phyloP scores from a whole-genome alignment of 2,113 vertebrate species.

The Antigone vipio region DNA sequence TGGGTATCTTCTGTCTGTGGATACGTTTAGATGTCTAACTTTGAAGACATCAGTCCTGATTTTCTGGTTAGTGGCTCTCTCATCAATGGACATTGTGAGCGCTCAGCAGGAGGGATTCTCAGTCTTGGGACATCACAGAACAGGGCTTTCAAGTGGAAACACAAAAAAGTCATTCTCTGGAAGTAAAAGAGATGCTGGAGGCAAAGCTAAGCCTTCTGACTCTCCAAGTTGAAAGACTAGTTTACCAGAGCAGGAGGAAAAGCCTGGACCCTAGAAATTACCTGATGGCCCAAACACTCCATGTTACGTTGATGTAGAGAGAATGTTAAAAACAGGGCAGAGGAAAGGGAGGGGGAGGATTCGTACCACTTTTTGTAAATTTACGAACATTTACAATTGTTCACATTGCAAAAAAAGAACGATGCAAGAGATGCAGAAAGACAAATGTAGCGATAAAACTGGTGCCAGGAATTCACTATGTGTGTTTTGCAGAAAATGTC shows the following conservation, averaged over 20 bases:
- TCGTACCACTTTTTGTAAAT: too few relatives aligned
- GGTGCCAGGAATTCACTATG: not conserved
- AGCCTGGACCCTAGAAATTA: not conserved
- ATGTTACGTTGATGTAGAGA: rapidly evolving
- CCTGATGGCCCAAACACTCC: not conserved
- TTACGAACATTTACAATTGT: not conserved
- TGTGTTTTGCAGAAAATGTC: not conserved
- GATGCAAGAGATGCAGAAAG: not conserved
- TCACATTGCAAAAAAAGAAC: not conserved
- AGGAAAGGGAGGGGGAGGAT: not conserved
- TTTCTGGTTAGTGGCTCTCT: not conserved
- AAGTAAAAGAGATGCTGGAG: not conserved
- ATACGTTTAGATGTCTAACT: not conserved
- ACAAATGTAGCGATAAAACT: not conserved
- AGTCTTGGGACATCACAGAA: not conserved
- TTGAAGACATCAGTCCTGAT: not conserved
- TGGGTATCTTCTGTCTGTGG: not conserved
- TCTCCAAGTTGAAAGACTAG: not conserved
- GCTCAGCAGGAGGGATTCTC: not conserved
- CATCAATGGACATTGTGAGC: not conserved
- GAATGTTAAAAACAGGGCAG: not conserved
- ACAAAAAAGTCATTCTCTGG: not conserved
- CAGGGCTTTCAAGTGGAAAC: not conserved
- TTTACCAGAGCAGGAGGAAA: not conserved
- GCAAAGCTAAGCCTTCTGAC: not conserved